These are phyloP conservation scores for Geotrypetes seraphini DNA, from an alignment of 2,797 vertebrate species.

Conservation along the genomic window DNA sequence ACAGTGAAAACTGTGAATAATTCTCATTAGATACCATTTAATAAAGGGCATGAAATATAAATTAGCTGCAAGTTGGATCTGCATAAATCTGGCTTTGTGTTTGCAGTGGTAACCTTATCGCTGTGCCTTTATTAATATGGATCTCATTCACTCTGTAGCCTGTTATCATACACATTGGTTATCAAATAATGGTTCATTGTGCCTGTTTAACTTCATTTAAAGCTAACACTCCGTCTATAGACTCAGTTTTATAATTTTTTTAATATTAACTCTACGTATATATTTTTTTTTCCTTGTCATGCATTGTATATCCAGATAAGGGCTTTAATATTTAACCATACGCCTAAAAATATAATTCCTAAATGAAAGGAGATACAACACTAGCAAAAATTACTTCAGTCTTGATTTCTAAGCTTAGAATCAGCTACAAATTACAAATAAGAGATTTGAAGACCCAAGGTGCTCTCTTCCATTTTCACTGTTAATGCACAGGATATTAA, in stretches of 20 bases:
- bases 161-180: constrained; percentile 16
- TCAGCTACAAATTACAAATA: no score
- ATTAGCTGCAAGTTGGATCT: constrained; percentile 30
- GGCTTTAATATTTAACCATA: constrained; percentile 9
- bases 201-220: constrained; percentile 22
- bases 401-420: no score
- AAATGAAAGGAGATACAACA: constrained; percentile 6
- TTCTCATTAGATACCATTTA: constrained; percentile 44
- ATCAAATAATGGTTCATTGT: constrained; percentile 19
- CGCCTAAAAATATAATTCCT: background rate
- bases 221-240: constrained; percentile 12
- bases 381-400: no score
- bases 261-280: background rate
- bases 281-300: constrained; percentile 4
- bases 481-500: no score
- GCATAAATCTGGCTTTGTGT: constrained; percentile 29
- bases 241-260: constrained; percentile 6
- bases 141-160: constrained; percentile 11
- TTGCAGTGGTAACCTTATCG: constrained; percentile 30
- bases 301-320: constrained; percentile 13
- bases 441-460: no score
- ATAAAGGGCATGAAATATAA: constrained; percentile 40
- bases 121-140: constrained; percentile 23
- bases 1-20: constrained; percentile 26
- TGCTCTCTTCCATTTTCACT: no score